Base-by-base conservation (phyloP, 2,888 invertebrate genomes). In the Strigamia transsilvanica region DNA sequence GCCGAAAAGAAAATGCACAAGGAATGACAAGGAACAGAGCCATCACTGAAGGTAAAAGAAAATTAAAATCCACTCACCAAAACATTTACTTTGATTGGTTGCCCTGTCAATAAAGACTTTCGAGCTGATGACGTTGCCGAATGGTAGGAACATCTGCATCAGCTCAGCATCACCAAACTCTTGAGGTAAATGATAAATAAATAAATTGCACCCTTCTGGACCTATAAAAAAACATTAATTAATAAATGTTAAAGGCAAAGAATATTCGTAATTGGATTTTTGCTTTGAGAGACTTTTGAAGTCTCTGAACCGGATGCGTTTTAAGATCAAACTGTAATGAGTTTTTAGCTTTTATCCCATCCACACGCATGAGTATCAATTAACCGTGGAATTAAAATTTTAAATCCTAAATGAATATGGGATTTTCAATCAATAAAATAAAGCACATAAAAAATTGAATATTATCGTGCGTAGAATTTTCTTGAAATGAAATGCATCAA, bases 51-150 rank as follows among this genome's bases (percentile, higher is more conserved):
- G 79, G 79, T 27, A 80, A 51, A 80, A 80, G 27, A 46, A 42
- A 46, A 80, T 80, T 27, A 80, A 42, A 51, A 80, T 80, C 46
- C 34, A 61, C 95, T 92, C 91, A 99, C 99, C 99, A 90, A 99
- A 99, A 91, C 99, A 99, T 92, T 99, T 99, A 93, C 98, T 98
- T 91, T 99, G 99, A 90, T 99, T 99, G 88, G 99, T 99, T 89
- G 98, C 99, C 87, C 99, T 94, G 90, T 99, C 99, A 89, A 99
- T 98, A 91, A 99, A 99, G 87, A 99, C 99, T 92, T 99, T 99
- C 90, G 99, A 98, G 91, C 97, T 98, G 91, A 99, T 98, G 88
- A 99, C 98, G 90, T 96, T 98, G 87, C 99, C 99, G 89, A 99
- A 99, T 84, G 99, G 98, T 89, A 98, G 92, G 91, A 99, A 99